Percentiles rank a stretch among this genome's conserved stretches.
Evolutionary conservation across 2,888 invertebrate species (phyloP).

Genomic region (Dioctria rufipes): DNA sequence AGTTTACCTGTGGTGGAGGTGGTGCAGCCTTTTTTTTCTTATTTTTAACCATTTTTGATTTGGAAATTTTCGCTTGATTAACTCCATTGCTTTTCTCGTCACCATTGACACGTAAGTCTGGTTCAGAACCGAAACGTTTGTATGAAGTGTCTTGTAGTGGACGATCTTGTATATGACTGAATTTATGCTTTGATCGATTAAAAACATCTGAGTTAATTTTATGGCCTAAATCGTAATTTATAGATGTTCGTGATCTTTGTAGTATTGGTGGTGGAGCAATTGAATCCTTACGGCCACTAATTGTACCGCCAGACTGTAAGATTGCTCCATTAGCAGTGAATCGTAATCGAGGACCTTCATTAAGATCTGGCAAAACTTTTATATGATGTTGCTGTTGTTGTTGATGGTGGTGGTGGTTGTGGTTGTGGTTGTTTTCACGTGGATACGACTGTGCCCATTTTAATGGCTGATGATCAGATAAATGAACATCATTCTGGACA

Average conservation of each 20-base stretch:
- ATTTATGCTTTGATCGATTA: neutral
- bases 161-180: neutral
- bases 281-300: slow-evolving; percentile 78
- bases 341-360: slow-evolving; percentile 76
- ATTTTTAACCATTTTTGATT: slow-evolving; percentile 72
- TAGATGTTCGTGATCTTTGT: slow-evolving; percentile 63
- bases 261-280: slow-evolving; percentile 49
- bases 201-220: neutral
- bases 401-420: slow-evolving; percentile 23
- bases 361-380: slow-evolving; percentile 81
- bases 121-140: slow-evolving; percentile 82
- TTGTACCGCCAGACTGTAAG: slow-evolving; percentile 86
- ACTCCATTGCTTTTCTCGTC: slow-evolving; percentile 50
- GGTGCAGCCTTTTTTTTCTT: slow-evolving; percentile 84
- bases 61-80: slow-evolving; percentile 57
- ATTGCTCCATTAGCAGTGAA: slow-evolving; percentile 88
- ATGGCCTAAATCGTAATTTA: slow-evolving; percentile 49
- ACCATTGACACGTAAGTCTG: slow-evolving; percentile 74
- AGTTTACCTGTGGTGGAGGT: slow-evolving; percentile 60
- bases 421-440: neutral
- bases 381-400: slow-evolving; percentile 60
- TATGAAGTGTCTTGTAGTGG: slow-evolving; percentile 60
- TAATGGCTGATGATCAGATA: slow-evolving; percentile 60
- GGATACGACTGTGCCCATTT: slow-evolving; percentile 56
- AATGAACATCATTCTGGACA: slow-evolving; percentile 61